A percentile compares a stretch with the other conserved stretches of the same genome.
These are phyloP conservation scores for Anastatus disparis DNA, from an alignment of 1,140 invertebrate genomes.

Conservation along the genomic window DNA sequence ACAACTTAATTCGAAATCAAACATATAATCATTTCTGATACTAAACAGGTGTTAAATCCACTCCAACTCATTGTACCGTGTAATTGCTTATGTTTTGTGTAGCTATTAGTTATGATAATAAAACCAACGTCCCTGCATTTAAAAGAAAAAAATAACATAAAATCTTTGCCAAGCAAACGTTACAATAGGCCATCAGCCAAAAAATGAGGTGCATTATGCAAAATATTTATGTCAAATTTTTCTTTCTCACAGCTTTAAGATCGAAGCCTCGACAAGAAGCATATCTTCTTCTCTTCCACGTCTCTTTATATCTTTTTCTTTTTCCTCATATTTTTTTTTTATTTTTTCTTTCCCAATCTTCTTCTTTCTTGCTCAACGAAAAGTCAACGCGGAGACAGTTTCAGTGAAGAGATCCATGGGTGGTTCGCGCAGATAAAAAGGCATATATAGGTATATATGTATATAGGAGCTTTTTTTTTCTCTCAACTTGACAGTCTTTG, in stretches of 20 bases:
- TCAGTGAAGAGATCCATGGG: slow-evolving; percentile 41
- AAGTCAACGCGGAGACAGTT: slow-evolving; percentile 31
- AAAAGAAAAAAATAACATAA: too few species aligned
- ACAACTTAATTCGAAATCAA: too few species aligned
- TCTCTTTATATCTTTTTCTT: neutral
- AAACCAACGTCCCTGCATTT: neutral
- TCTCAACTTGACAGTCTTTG: slow-evolving; percentile 52
- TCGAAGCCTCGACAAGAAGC: slow-evolving; percentile 32
- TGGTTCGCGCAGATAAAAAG: slow-evolving; percentile 47
- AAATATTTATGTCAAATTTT: slow-evolving; percentile 35
- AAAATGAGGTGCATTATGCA: slow-evolving; percentile 35
- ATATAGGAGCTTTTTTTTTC: too few species aligned
- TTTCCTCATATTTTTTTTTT: too few species aligned
- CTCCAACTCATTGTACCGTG: neutral
- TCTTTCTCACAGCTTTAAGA: slow-evolving; percentile 26
- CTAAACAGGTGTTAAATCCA: slow-evolving; percentile 12
- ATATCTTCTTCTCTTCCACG: neutral
- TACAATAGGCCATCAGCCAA: slow-evolving; percentile 3
- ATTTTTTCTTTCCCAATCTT: neutral
- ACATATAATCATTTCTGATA: slow-evolving; percentile 16
- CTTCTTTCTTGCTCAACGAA: slow-evolving; percentile 15
- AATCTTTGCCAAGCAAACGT: neutral
- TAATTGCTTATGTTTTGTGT: neutral
- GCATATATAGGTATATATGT: slow-evolving; percentile 42
- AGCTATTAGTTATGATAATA: slow-evolving; percentile 4